Percentiles rank a stretch among this genome's conserved stretches.
These are phyloP conservation scores for Gambusia holbrooki DNA, from an alignment of 2,113 vertebrate species.

Conservation along the genomic window DNA sequence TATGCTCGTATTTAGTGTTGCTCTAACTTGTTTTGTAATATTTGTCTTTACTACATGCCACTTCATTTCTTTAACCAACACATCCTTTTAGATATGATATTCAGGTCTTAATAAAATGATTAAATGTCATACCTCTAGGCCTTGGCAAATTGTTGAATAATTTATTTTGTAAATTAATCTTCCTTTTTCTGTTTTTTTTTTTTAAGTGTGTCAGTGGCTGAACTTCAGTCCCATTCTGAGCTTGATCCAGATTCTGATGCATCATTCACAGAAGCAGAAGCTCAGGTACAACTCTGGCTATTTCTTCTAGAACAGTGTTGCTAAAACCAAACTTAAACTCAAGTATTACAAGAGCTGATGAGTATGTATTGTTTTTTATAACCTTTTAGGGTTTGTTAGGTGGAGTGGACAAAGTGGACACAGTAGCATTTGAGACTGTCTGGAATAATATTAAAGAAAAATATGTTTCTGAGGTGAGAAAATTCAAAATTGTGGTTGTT, in stretches of 20 bases:
- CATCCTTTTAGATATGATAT: background rate
- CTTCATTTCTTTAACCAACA: background rate
- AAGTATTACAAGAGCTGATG: background rate
- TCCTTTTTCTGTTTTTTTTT: background rate
- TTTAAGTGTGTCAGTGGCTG: slow-evolving; percentile 82
- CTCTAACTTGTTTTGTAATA: background rate
- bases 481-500: background rate
- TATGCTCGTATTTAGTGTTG: background rate
- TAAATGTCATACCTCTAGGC: background rate
- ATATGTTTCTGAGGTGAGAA: slow-evolving; percentile 83
- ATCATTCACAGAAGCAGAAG: slow-evolving; percentile 82
- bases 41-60: background rate
- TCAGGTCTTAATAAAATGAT: background rate
- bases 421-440: slow-evolving; percentile 75
- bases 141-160: background rate
- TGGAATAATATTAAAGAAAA: slow-evolving; percentile 87
- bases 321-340: background rate
- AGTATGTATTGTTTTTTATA: background rate
- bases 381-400: slow-evolving; percentile 80
- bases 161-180: background rate
- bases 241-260: slow-evolving; percentile 86
- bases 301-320: background rate
- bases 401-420: slow-evolving; percentile 73
- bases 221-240: slow-evolving; percentile 85
- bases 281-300: slow-evolving; percentile 77